Evolutionary conservation across 2,888 invertebrate species (phyloP), one percentile per base, ranked within the genome.

Genomic region (Synergus japonicus): DNA sequence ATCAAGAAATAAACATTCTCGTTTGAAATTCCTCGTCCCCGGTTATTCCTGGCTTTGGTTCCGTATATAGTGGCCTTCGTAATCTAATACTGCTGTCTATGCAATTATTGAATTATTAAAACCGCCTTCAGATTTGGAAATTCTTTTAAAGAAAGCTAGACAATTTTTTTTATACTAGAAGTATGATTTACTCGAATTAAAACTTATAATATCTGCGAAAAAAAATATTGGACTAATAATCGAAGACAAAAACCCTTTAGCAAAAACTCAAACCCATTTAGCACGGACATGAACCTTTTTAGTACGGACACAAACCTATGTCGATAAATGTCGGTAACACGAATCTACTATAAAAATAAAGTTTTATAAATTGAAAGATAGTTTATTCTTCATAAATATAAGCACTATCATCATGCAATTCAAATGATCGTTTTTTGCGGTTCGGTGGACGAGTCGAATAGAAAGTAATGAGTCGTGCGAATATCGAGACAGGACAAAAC

Each of bases 391-490:
- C 1, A 13, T 12, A 63, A 63, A 63, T 63, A 18, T 63, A 12
- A 63, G 12, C 29, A 29, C 2, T 29, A 63, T 13, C 12, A 22
- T 60, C 29, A 13, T 18, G 58, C 8, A 18, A 58, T 37, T 37
- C 37, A 58, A 58, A 15, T 63, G 12, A 65, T 37, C 15, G n/a
- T 8, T 41, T 10, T 43, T 66, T 43, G 43, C 1, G 66, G 43
- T n/a, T 41, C n/a, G 7, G 4, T 49, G 37, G 73, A 58, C 58
- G 54, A 73, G 15, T 58, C 41, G 54, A 73, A 49, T 73, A 73
- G 73, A 73, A 73, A 73, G 73, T 73, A 73, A 73, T 73, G 73
- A 73, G n/a, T 49, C 46, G 15, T 37, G 69, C 46, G 69, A 69
- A 69, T 69, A 69, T 44, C 49, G 69, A 69, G 69, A 41, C 54